Conservation (phyloP, 2,888 invertebrate species). For the Fragum fragum region DNA sequence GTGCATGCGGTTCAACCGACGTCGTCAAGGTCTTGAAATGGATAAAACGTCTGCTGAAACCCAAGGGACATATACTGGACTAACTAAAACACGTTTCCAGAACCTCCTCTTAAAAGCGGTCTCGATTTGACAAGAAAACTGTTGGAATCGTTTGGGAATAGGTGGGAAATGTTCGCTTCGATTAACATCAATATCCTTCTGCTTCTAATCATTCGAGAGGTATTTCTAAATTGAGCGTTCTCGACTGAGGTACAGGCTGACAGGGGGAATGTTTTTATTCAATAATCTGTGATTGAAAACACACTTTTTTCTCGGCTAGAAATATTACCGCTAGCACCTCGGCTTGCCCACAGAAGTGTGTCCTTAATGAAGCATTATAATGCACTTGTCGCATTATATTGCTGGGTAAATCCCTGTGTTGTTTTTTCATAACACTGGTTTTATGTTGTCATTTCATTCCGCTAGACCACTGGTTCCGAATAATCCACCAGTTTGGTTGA, state of each 20-base stretch:
- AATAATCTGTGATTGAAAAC: constrained; percentile 31
- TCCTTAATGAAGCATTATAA: constrained; percentile 30
- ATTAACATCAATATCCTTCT: constrained; percentile 35
- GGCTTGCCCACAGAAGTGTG: constrained; percentile 21
- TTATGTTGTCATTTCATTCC: background rate
- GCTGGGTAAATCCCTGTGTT: constrained; percentile 11
- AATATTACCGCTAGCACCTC: constrained; percentile 24
- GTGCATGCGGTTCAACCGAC: background rate
- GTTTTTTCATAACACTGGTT: constrained; percentile 35
- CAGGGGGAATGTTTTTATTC: constrained; percentile 30
- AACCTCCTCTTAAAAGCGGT: constrained; percentile 34
- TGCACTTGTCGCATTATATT: background rate
- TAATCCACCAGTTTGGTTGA: background rate
- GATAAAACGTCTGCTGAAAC: background rate
- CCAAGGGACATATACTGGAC: background rate
- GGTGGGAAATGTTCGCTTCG: constrained; percentile 43
- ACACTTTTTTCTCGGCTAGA: constrained; percentile 29
- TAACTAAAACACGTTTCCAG: constrained; percentile 8
- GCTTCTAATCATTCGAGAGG: constrained; percentile 52
- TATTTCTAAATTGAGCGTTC: constrained; percentile 59
- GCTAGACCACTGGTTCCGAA: background rate
- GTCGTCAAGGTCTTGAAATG: background rate
- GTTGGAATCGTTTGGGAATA: constrained; percentile 38
- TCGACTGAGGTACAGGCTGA: constrained; percentile 32
- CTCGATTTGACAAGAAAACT: constrained; percentile 43